Percentiles rank a stretch among this genome's conserved stretches.
Conservation (phyloP, 2,113 vertebrate species). For the Plestiodon gilberti region DNA sequence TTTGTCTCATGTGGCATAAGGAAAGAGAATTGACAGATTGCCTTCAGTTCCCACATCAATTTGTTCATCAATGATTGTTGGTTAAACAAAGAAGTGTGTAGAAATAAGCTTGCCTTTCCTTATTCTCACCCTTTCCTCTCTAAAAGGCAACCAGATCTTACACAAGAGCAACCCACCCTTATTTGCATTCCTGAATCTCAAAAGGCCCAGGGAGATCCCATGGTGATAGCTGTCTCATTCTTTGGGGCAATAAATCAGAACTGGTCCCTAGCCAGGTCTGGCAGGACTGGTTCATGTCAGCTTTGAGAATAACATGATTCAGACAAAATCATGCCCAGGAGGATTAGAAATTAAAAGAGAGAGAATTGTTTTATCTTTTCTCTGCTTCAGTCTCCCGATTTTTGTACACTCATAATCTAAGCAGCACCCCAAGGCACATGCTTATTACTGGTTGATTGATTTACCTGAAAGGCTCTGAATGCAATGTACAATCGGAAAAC, state of each 20-base stretch:
- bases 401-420: background rate
- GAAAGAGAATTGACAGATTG: background rate
- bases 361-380: background rate
- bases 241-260: background rate
- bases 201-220: background rate
- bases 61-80: slow-evolving; percentile 18
- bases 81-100: slow-evolving; percentile 32
- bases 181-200: slow-evolving; percentile 27
- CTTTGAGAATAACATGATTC: background rate
- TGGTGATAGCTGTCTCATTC: background rate
- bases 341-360: background rate
- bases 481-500: background rate
- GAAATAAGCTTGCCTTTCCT: slow-evolving; percentile 13
- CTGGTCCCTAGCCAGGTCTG: background rate
- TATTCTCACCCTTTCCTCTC: slow-evolving; percentile 6
- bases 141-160: slow-evolving; percentile 19
- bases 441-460: background rate
- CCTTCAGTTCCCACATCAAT: slow-evolving; percentile 3
- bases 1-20: background rate
- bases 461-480: background rate
- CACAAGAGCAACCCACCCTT: slow-evolving; percentile 3
- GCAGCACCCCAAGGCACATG: background rate
- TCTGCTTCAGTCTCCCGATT: background rate
- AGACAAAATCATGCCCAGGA: background rate
- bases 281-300: background rate